Evolutionary conservation across 2,888 invertebrate genomes (phyloP), one percentile per base, ranked within the genome.

Genomic region (Tachina fera): DNA sequence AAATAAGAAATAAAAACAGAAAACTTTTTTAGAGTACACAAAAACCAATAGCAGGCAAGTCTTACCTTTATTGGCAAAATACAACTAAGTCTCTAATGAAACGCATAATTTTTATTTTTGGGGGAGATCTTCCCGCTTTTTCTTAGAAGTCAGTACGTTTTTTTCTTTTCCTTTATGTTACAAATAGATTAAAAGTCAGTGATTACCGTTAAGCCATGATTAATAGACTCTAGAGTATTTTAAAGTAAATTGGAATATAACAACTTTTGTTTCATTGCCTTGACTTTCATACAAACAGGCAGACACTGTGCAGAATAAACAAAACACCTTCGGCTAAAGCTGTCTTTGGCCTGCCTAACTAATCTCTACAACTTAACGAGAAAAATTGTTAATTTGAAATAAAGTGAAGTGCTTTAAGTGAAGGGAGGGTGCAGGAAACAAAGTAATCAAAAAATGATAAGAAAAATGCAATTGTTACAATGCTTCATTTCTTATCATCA

Each of bases 191-290:
- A 83, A 86, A 83, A 83, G 85, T 81, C 77, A 79, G 81, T 81
- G 85, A 79, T 71, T 74, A 79, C 63, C 74, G 71, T 82, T 75
- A 76, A 67, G 77, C 78, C 70, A 71, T 88, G 88, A 88, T 87
- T 87, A 88, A 88, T 88, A 87, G 87, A 88, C 88, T 85, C 88
- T 68, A 76, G 88, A 88, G 88, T 85, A 88, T 88, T 88, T 87
- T 82, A 87, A 85, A 58, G 84, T 71, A 85, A 88, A 88, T 88
- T 88, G 88, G 87, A 88, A 88, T 83, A 86, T 83, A 87, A 86
- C 75, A 76, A 79, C 49, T 78, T 81, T 86, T 71, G 56, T 45
- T 63, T 68, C 51, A 47, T 67, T 43, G 39, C 10, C 11, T 70
- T 43, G 1, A 0, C 11, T 19, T n/a, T 9, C 49, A 58, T 9